Conservation (phyloP, 1,140 invertebrate genomes). For the Hypothenemus hampei region DNA sequence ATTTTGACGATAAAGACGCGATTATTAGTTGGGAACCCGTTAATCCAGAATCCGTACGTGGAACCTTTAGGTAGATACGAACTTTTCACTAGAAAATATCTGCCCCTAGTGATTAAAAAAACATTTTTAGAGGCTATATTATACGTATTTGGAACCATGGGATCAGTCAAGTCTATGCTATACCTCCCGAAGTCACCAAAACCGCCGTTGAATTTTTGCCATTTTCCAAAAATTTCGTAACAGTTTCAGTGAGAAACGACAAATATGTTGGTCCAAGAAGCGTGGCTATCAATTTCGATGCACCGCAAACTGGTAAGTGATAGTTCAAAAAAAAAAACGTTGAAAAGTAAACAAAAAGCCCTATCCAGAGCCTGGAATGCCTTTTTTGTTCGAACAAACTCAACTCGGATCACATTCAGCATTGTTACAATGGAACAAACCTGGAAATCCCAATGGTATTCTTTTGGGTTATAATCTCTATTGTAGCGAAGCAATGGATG, state of each 20-base stretch:
- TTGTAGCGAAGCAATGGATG: conserved; percentile 76
- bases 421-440: conserved; percentile 85
- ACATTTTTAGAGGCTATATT: conserved; percentile 77
- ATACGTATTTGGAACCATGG: conserved; percentile 90
- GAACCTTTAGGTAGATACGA: conserved; percentile 93
- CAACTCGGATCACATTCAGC: conserved; percentile 85
- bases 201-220: conserved; percentile 80
- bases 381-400: conserved; percentile 73
- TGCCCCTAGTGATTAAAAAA: neutral
- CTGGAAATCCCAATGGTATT: conserved; percentile 87
- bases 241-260: conserved; percentile 87
- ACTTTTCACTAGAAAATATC: conserved; percentile 45
- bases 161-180: conserved; percentile 50
- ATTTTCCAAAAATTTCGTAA: conserved; percentile 82
- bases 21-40: conserved; percentile 80
- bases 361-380: conserved; percentile 75
- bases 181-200: conserved; percentile 61
- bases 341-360: neutral
- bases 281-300: conserved; percentile 77
- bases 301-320: conserved; percentile 71
- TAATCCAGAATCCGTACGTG: conserved; percentile 65
- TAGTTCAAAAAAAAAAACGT: neutral
- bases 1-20: conserved; percentile 69
- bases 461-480: conserved; percentile 90
- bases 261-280: conserved; percentile 86